phyloP scores from a whole-genome alignment of 2,888 invertebrate genomes.

The Drosophila prolongata region DNA sequence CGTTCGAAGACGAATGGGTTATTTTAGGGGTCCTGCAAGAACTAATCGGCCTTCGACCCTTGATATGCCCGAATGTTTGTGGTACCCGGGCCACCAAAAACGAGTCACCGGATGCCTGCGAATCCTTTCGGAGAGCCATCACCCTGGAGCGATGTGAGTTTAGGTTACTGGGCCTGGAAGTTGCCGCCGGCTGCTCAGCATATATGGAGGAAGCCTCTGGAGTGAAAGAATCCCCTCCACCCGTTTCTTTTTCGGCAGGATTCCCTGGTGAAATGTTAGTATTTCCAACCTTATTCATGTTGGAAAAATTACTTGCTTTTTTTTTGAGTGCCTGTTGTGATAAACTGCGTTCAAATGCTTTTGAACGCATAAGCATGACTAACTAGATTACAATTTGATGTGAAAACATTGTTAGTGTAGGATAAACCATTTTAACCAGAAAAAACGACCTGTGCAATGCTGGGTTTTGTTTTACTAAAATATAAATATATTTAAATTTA shows the following conservation, averaged over 20 bases:
- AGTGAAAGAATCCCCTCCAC: neutral
- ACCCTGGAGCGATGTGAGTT: neutral
- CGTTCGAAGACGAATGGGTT: neutral
- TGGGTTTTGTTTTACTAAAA: too few species aligned
- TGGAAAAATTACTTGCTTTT: too few species aligned
- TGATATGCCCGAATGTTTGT: neutral
- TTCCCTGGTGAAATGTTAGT: too few species aligned
- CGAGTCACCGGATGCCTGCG: neutral
- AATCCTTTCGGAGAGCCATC: too few species aligned
- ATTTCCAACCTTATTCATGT: too few species aligned
- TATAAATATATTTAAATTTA: too few species aligned
- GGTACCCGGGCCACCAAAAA: neutral
- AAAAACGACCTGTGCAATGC: too few species aligned
- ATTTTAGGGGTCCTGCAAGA: neutral
- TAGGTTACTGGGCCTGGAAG: neutral
- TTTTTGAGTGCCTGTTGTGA: too few species aligned
- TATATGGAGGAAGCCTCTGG: neutral
- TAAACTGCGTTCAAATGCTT: neutral
- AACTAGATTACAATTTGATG: neutral
- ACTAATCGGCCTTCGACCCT: neutral
- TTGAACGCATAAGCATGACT: neutral
- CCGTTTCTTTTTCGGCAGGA: too few species aligned
- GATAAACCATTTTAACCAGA: too few species aligned
- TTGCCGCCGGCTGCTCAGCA: neutral
- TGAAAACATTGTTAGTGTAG: too few species aligned